Conservation (phyloP, 1,140 invertebrate genomes). For the Dreissena polymorpha region DNA sequence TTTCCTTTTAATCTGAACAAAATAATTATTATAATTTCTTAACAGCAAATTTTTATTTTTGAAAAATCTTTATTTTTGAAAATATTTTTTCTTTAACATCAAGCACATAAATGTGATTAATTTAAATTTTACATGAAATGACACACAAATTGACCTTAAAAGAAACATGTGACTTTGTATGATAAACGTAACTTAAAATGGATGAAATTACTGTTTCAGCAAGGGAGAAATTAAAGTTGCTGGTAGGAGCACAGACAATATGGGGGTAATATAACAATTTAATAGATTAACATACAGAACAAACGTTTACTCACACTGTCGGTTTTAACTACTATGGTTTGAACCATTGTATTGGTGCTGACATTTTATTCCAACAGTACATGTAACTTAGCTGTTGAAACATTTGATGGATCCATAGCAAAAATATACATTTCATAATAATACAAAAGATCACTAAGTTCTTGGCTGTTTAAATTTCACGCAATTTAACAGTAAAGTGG, state of each 20-base stretch:
- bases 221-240: conserved; percentile 62
- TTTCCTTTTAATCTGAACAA: too few species aligned
- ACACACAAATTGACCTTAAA: too few species aligned
- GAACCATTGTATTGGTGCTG: neutral
- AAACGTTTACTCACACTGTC: neutral
- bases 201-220: conserved; percentile 64
- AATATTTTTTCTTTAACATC: too few species aligned
- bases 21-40: too few species aligned
- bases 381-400: neutral
- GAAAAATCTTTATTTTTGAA: too few species aligned
- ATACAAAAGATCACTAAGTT: neutral
- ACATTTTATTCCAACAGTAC: neutral
- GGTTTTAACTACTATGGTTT: neutral
- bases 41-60: too few species aligned
- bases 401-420: neutral
- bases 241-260: conserved; percentile 68
- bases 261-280: conserved; percentile 54
- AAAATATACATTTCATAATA: neutral
- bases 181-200: neutral
- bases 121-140: too few species aligned
- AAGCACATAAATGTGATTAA: too few species aligned
- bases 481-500: neutral
- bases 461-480: neutral
- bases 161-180: too few species aligned
- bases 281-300: neutral